Evolutionary conservation across 2,797 vertebrate species (phyloP).

Genomic region (Microchirus variegatus): DNA sequence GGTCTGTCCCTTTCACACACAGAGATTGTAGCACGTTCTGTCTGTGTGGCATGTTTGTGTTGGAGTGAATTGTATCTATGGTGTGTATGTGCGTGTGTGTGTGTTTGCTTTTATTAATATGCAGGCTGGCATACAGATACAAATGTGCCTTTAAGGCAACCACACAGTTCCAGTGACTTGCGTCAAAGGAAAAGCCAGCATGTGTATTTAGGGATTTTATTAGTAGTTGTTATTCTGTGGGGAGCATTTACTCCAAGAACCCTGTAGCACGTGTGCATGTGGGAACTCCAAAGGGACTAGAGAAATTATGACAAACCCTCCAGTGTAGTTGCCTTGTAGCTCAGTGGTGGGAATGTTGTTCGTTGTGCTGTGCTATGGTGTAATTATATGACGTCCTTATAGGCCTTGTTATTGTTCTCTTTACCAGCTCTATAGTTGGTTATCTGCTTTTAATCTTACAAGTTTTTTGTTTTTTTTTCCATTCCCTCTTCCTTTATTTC

Average conservation of each 20-base stretch:
- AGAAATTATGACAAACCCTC: conserved; percentile 46
- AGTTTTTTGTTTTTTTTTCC: conserved; percentile 39
- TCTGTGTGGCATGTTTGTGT: conserved; percentile 86
- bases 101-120: conserved; percentile 56
- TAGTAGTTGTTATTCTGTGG: conserved; percentile 69
- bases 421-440: conserved; percentile 28
- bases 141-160: conserved; percentile 64
- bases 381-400: conserved; percentile 38
- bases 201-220: conserved; percentile 76
- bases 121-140: conserved; percentile 46
- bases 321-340: conserved; percentile 52
- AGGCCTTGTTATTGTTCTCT: conserved; percentile 10
- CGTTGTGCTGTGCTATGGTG: conserved; percentile 60
- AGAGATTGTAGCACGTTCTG: conserved; percentile 81
- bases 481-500: conserved; percentile 36
- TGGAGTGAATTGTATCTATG: conserved; percentile 74
- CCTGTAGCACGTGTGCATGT: conserved; percentile 72
- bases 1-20: conserved; percentile 90
- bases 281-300: conserved; percentile 58
- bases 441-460: conserved; percentile 41
- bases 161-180: conserved; percentile 63
- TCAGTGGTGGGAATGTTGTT: conserved; percentile 66
- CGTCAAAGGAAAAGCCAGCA: conserved; percentile 75
- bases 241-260: conserved; percentile 63
- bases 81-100: conserved; percentile 24